Evolutionary conservation across 2,797 vertebrate species (phyloP).

Genomic region (Lacerta viridis): DNA sequence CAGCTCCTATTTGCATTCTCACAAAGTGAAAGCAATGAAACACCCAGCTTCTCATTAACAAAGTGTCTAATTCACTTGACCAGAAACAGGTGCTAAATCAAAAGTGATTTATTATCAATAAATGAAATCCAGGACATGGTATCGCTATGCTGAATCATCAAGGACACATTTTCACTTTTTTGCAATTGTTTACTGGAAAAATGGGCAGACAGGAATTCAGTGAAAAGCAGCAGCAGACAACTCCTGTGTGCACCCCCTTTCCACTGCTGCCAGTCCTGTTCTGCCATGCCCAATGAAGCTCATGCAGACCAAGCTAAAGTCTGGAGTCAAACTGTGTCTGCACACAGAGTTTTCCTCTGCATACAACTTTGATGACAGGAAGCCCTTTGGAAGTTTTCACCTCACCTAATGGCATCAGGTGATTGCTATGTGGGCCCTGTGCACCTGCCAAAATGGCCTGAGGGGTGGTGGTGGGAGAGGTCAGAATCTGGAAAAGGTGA

Average conservation of each 20-base stretch:
- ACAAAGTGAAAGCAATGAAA: not conserved
- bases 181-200: not conserved
- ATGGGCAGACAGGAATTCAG: not conserved
- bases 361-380: no score
- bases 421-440: no score
- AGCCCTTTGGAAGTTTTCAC: no score
- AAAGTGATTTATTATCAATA: not conserved
- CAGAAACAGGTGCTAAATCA: not conserved
- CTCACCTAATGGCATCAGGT: no score
- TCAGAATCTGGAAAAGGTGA: no score
- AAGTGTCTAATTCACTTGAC: not conserved
- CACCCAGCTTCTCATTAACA: not conserved
- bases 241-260: not conserved
- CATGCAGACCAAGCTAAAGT: no score
- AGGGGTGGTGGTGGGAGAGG: no score
- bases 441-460: no score
- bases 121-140: not conserved
- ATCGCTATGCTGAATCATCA: not conserved
- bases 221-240: not conserved
- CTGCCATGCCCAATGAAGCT: no score
- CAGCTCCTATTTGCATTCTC: not conserved
- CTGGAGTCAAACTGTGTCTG: no score
- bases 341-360: no score
- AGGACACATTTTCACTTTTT: not conserved
- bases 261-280: not conserved